Percentiles rank a stretch among this genome's conserved stretches.
Conservation (phyloP, 2,113 vertebrate species). For the Phyllostomus discolor region DNA sequence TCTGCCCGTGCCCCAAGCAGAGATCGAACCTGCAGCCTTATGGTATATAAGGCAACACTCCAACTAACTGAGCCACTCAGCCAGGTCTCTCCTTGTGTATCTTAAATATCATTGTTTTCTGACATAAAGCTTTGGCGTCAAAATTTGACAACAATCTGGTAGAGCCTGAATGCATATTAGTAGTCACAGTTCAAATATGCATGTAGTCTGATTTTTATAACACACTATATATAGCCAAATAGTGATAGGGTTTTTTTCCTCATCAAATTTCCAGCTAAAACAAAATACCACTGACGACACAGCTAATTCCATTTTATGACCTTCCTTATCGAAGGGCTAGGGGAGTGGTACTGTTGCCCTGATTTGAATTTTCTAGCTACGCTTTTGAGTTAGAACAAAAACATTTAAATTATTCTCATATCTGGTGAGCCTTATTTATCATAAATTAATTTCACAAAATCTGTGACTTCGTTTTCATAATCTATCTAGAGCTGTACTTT, state of each 20-base stretch:
- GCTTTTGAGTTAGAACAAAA: background rate
- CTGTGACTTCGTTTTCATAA: background rate
- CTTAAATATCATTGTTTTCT: background rate
- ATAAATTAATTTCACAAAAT: background rate
- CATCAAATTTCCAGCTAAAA: background rate
- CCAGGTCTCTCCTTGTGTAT: background rate
- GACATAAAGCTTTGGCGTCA: background rate
- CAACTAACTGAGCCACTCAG: too few species aligned
- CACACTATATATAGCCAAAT: background rate
- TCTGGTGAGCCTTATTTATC: background rate
- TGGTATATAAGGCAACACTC: too few species aligned
- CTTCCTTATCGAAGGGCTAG: background rate
- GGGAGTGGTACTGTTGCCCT: background rate
- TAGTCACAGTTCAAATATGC: background rate
- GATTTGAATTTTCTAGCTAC: background rate
- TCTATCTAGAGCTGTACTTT: background rate
- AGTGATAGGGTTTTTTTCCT: background rate
- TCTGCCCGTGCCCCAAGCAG: too few species aligned
- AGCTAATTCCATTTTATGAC: background rate
- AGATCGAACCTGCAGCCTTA: too few species aligned
- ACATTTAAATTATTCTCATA: background rate
- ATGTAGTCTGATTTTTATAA: background rate
- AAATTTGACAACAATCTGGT: background rate
- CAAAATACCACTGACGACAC: background rate
- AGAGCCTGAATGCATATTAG: background rate